Conservation (phyloP, 2,888 invertebrate species). For the Acleris literana region DNA sequence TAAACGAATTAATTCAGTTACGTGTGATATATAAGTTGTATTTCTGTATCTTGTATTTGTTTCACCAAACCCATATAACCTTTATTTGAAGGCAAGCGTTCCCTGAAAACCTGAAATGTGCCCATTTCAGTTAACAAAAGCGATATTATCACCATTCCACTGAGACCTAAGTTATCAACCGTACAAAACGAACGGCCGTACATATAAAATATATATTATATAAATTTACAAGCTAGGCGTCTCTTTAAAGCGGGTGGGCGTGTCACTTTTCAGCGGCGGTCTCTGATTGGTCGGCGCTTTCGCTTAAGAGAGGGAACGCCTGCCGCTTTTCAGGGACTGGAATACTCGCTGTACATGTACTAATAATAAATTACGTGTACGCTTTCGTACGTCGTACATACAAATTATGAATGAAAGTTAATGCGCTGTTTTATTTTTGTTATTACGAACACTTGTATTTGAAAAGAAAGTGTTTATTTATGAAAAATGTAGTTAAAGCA, state of each 20-base stretch:
- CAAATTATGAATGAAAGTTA: not conserved
- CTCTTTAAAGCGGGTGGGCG: constrained; percentile 79
- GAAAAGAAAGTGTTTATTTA: no score
- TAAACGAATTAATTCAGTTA: no score
- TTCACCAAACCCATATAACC: no score
- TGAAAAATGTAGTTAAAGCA: no score
- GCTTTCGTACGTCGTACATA: not conserved
- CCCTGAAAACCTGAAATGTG: no score
- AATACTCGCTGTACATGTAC: constrained; percentile 3
- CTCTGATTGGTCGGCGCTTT: constrained; percentile 61
- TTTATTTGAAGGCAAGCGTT: no score
- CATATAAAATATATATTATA: constrained; percentile 37
- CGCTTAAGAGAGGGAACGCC: constrained; percentile 67
- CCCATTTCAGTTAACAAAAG: no score
- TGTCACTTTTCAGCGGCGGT: constrained; percentile 73
- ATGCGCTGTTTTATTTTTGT: not conserved
- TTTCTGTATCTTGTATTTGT: no score
- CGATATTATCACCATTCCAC: not conserved
- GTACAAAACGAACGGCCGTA: not conserved
- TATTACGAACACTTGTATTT: no score
- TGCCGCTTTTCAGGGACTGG: constrained; percentile 69
- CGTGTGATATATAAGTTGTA: no score
- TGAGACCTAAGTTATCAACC: not conserved
- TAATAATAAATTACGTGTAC: not conserved
- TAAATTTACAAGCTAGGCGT: constrained; percentile 54